A percentile compares a stretch with the other conserved stretches of the same genome.
Conservation (phyloP, 2,888 invertebrate species). For the Tachina fera region DNA sequence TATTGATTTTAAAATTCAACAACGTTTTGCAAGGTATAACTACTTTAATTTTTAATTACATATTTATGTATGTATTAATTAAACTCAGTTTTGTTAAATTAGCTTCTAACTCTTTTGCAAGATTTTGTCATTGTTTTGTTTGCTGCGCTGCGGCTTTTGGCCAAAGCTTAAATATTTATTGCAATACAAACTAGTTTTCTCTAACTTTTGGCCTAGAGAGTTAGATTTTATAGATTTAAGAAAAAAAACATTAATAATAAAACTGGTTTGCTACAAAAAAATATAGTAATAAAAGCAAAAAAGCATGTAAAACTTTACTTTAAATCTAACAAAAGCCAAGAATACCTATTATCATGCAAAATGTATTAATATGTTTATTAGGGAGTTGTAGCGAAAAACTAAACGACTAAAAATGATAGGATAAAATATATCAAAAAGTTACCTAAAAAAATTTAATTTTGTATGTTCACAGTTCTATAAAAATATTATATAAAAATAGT, state of each 20-base stretch:
- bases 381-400: no score
- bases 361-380: neutral
- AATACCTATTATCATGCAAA: neutral
- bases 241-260: neutral
- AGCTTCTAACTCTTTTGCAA: neutral
- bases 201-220: conserved; percentile 70
- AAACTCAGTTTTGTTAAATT: neutral
- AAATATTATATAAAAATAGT: no score
- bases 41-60: neutral
- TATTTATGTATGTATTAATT: neutral
- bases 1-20: neutral
- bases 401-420: no score
- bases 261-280: conserved; percentile 64
- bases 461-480: no score
- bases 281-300: neutral
- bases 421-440: no score
- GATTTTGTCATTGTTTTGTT: neutral
- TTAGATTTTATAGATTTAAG: conserved; percentile 45
- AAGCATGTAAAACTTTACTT: neutral
- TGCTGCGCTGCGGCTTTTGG: conserved; percentile 7
- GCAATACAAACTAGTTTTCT: conserved; percentile 66
- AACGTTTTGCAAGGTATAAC: neutral
- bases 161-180: conserved; percentile 42
- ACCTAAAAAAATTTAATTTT: no score
- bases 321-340: conserved; percentile 27